Evolutionary conservation across 2,888 invertebrate species (phyloP), one percentile per base, ranked within the genome.

Genomic region (Aporophyla nigra): DNA sequence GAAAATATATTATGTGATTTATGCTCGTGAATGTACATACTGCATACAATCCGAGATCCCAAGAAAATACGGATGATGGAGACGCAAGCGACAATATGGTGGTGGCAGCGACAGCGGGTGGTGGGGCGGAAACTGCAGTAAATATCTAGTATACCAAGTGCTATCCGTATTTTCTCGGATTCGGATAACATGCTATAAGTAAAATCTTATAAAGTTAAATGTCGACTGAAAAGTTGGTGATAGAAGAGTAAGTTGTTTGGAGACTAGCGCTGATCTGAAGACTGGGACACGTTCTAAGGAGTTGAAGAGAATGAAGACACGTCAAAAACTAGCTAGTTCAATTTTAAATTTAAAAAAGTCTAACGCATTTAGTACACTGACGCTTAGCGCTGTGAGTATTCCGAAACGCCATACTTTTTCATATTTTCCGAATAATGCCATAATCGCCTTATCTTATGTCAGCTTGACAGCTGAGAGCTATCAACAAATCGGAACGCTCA

Each of bases 281-380:
- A 16, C 16, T 71, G 14, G 24, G 43, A 7, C 9, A 71, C n/a
- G 5, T 46, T 54, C n/a, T 21, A 24, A 54, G 46, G 9, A 72
- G 46, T 70, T 65, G 0, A 12, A 9, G 24, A 65, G 19, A 24
- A 40, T 12, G 19, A 46, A n/a, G 33, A 33, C 6, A 16, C 14
- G 6, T 12, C n/a, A 63, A 6, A 21, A 33, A 33, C 70, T 7
- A 62, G 19, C 46, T 27, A n/a, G 24, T 43, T 27, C 10, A 59
- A 16, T n/a, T 12, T n/a, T 14, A 58, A 5, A 5, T n/a, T 43
- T 24, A 49, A 27, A 27, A 10, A 21, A 12, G 12, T 54, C 9
- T 19, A 46, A 72, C 54, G 54, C 10, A 56, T 71, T 49, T 56
- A 71, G n/a, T 33, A 72, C 33, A 27, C 16, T 43, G 54, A 54